phyloP scores from a whole-genome alignment of 2,888 invertebrate genomes.

The Brachyptera risi region DNA sequence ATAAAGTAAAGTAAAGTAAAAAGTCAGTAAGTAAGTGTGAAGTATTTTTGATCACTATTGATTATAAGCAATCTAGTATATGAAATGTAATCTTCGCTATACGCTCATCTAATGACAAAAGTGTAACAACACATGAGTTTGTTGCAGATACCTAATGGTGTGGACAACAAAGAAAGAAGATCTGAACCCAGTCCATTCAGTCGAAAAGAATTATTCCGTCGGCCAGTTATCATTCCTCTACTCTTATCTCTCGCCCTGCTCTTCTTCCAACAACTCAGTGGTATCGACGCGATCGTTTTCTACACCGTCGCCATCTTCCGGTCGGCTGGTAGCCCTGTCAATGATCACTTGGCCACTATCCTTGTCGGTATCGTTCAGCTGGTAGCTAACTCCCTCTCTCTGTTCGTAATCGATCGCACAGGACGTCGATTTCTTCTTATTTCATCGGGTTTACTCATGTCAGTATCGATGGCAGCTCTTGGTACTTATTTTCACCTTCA shows the following conservation, averaged over 20 bases:
- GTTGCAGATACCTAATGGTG: neutral
- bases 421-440: constrained; percentile 59
- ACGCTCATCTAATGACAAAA: no score
- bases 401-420: constrained; percentile 55
- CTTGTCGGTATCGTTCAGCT: constrained; percentile 55
- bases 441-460: constrained; percentile 54
- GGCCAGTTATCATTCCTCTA: constrained; percentile 44
- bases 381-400: constrained; percentile 50
- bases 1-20: no score
- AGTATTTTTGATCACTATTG: no score
- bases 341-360: constrained; percentile 54
- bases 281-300: constrained; percentile 56
- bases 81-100: no score
- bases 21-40: no score
- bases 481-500: constrained; percentile 53
- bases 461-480: constrained; percentile 52
- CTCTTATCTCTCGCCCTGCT: constrained; percentile 50
- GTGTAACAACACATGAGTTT: no score
- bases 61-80: no score
- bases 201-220: constrained; percentile 33
- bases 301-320: constrained; percentile 57
- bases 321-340: constrained; percentile 50
- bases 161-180: neutral
- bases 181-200: constrained; percentile 7
- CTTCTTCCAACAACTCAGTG: constrained; percentile 56